phyloP scores from a whole-genome alignment of 35 echinoderm and acorn worm species.

The Nesometra sesokonis region DNA sequence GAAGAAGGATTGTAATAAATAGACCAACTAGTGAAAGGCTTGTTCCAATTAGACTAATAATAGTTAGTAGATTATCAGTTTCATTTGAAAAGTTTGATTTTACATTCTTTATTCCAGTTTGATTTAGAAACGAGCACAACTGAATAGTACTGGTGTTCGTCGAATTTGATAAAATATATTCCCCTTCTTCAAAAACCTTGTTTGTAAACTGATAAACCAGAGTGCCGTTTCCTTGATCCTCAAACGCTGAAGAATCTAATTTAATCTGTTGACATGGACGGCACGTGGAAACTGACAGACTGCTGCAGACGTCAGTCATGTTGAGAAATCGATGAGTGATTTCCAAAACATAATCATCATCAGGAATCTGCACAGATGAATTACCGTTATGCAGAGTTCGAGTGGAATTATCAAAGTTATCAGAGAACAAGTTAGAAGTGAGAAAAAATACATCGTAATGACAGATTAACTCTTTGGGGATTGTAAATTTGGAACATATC shows the following conservation, averaged over 20 bases:
- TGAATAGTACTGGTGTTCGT: background rate
- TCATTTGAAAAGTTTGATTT: background rate
- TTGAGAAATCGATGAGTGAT: background rate
- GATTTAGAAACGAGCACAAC: background rate
- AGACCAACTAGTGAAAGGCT: background rate
- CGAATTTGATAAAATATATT: background rate
- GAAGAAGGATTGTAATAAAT: background rate
- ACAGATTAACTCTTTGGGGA: background rate
- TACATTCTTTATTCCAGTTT: background rate
- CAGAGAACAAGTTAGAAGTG: background rate
- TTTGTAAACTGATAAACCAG: background rate
- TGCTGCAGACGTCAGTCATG: background rate
- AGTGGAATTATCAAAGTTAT: background rate
- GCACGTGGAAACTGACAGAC: background rate
- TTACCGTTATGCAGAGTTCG: background rate
- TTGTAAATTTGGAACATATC: background rate
- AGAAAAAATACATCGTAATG: background rate
- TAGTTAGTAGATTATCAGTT: background rate
- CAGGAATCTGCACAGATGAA: background rate
- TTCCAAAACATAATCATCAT: background rate
- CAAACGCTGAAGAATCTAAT: background rate
- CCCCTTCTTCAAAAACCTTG: background rate
- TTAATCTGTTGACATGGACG: background rate
- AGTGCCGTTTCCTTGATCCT: background rate
- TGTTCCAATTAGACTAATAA: background rate